Base-by-base conservation (phyloP, 2,113 vertebrate genomes). In the Sakesphorus luctuosus region DNA sequence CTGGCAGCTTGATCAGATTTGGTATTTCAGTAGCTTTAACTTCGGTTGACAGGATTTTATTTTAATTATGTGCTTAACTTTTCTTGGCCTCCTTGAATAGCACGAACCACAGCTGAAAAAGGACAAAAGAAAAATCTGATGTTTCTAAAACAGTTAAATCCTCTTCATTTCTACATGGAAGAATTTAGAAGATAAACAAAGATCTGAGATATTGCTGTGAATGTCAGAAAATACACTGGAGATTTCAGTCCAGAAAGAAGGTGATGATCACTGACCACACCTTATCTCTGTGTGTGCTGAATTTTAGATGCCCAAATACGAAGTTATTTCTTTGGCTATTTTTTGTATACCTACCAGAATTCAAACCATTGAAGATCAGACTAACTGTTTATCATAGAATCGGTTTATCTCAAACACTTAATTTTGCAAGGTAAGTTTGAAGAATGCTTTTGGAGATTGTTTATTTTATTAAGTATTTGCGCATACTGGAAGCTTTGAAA, bases 31-130 rank as follows among this genome's bases (percentile, higher is more conserved):
- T 93, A 77, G 68, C 65, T 87, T 93, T 77, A 65, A 78, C 87
- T 96, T 85, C 5, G 3, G n/a, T 26, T 95, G 77, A 62, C 40
- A 35, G 80, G 38, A 90, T 95, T 95, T 79, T 91, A 81, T 92
- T 97, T 93, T 97, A 96, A 97, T 96, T 94, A 50, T 83, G 36
- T 92, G 76, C 86, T 97, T 94, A 95, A 92, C 35, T 73, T 63
- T 93, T 50, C 85, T 62, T 56, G 71, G 61, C 75, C 63, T 93
- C 35, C 69, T 81, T 78, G 91, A 93, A 90, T 84, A 75, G 61
- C 33, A 87, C 66, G 58, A 93, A 8, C 28, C 12, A 76, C 26
- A 71, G 55, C 2, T 84, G 61, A 38, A 78, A 95, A 94, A 67
- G 50, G 59, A 87, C 56, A 91, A 56, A 87, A 87, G 33, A 26